Conservation (phyloP, 2,888 invertebrate genomes). For the Leucozona laternaria region DNA sequence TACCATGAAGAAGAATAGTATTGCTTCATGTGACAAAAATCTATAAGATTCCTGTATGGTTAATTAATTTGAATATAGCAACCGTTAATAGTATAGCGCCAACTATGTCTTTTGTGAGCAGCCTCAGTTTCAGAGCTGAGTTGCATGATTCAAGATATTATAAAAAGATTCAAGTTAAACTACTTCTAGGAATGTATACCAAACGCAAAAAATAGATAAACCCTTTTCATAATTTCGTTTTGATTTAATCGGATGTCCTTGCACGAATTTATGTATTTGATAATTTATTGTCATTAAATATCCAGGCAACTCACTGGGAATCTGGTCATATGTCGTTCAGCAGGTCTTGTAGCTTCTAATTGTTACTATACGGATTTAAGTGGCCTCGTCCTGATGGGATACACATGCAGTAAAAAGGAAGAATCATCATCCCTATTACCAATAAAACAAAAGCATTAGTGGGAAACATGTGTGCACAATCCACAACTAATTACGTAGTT, state of each 20-base stretch:
- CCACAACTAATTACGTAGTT: slow-evolving; percentile 61
- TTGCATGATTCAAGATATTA: not conserved
- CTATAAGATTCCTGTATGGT: no score
- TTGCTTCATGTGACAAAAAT: no score
- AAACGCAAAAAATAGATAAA: slow-evolving; percentile 18
- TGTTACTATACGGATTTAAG: slow-evolving; percentile 34
- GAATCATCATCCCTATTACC: slow-evolving; percentile 51
- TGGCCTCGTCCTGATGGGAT: slow-evolving; percentile 13
- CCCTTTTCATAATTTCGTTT: slow-evolving; percentile 38
- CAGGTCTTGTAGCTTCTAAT: slow-evolving; percentile 42
- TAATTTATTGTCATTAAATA: slow-evolving; percentile 58
- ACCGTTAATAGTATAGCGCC: no score
- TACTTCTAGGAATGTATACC: not conserved
- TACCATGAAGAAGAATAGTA: no score
- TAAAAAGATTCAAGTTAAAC: not conserved
- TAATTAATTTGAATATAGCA: no score
- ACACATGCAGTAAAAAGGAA: slow-evolving; percentile 36
- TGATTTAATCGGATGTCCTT: slow-evolving; percentile 56
- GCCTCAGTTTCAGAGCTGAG: not conserved
- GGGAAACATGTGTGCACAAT: slow-evolving; percentile 64
- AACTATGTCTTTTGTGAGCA: no score
- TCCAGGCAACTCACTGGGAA: slow-evolving; percentile 61
- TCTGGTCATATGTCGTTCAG: slow-evolving; percentile 56
- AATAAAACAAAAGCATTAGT: slow-evolving; percentile 65
- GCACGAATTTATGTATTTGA: slow-evolving; percentile 25